Evolutionary conservation across 2,888 invertebrate genomes (phyloP).

Genomic region (Leucania comma): DNA sequence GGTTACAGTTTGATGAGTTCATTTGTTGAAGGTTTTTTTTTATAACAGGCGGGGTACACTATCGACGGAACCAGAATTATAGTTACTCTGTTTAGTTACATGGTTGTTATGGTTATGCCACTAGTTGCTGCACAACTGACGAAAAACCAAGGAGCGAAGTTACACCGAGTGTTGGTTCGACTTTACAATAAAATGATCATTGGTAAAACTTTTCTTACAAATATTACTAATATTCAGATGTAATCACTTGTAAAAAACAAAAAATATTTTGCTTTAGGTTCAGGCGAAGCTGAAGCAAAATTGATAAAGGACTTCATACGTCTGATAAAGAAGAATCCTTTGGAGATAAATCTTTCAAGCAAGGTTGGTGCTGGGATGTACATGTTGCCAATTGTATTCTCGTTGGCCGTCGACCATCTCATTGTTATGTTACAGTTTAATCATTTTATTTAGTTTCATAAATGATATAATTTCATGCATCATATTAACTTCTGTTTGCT

Average conservation of each 20-base stretch:
- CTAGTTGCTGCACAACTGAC: slow-evolving; percentile 16
- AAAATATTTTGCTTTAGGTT: background rate
- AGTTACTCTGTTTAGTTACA: background rate
- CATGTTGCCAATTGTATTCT: background rate
- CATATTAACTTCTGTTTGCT: background rate
- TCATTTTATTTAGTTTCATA: slow-evolving; percentile 23
- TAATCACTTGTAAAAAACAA: background rate
- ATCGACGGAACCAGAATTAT: background rate
- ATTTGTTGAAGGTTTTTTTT: background rate
- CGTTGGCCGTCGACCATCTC: slow-evolving; percentile 1
- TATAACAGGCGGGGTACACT: background rate
- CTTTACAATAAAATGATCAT: slow-evolving; percentile 13
- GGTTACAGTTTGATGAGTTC: background rate
- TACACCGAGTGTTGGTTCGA: slow-evolving; percentile 8
- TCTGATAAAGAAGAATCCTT: background rate
- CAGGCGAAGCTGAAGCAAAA: slow-evolving; percentile 4
- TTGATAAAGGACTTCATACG: background rate
- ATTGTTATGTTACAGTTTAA: slow-evolving; percentile 38
- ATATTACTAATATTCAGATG: background rate
- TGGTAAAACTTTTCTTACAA: slow-evolving; percentile 10
- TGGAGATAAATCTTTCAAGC: background rate
- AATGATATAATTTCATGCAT: background rate
- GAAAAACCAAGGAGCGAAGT: slow-evolving; percentile 15
- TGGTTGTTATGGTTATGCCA: slow-evolving; percentile 8
- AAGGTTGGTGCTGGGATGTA: background rate